These are phyloP conservation scores for Eurosta solidaginis DNA, from an alignment of 1,140 invertebrate species.

Conservation along the genomic window DNA sequence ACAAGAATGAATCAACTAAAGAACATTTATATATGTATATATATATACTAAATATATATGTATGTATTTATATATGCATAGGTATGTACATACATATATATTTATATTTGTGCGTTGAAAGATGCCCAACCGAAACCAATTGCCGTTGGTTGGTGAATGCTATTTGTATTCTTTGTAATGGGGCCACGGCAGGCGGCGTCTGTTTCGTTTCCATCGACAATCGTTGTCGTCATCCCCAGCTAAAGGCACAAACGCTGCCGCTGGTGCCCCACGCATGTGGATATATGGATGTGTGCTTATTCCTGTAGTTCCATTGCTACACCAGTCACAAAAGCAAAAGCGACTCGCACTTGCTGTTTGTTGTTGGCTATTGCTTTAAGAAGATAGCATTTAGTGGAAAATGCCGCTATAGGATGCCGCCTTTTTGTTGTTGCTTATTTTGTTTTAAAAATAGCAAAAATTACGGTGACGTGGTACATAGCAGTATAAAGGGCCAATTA, in stretches of 20 bases:
- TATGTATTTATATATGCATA: background rate
- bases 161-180: background rate
- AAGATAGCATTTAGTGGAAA: conserved; percentile 14
- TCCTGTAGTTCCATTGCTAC: conserved; percentile 43
- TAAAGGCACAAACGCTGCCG: conserved; percentile 33
- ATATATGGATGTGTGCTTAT: too few relatives aligned
- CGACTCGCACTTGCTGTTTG: background rate
- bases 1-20: background rate
- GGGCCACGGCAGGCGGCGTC: conserved; percentile 37
- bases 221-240: conserved; percentile 44
- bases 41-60: background rate
- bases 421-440: background rate
- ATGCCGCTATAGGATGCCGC: background rate
- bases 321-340: background rate
- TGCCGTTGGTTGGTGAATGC: background rate
- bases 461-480: background rate
- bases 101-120: background rate
- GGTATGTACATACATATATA: background rate
- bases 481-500: too few relatives aligned
- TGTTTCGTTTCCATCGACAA: conserved; percentile 51
- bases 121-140: background rate
- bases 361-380: background rate
- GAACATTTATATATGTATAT: background rate
- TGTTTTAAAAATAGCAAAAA: background rate
- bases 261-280: too few relatives aligned